Evolutionary conservation across 1,140 invertebrate species (phyloP), one percentile per base, ranked within the genome.

Genomic region (Drosophila lini): DNA sequence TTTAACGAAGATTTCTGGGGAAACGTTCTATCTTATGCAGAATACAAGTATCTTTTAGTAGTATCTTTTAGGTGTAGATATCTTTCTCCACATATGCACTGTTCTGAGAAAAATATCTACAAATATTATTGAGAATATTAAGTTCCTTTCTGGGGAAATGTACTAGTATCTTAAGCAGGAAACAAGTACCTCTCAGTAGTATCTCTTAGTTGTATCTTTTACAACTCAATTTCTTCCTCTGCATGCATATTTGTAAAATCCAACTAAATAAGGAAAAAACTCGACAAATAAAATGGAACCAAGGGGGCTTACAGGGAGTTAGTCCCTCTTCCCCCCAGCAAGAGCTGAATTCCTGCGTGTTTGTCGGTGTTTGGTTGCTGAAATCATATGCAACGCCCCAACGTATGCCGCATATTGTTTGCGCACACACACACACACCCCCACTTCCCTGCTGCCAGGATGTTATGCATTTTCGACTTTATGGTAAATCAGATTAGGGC

Each of bases 401-500:
- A 31, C 58, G 58, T 73, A 81, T 81, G 74, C 80, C 71, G 58
- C 60, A 74, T 58, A 67, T 63, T 78, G 75, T 70, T 59, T 53
- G 65, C 59, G 36, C 63, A 34, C 42, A n/a, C 58, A 15, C 36
- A 47, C 16, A 11, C 13, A 5, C 16, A 13, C 40, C 22, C 0
- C 25, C 22, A 4, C 15, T 3, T 1, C 28, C 32, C 38, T 22
- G 25, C 38, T 22, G 22, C 13, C 52, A 55, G 52, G 41, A 61
- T 76, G 65, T 81, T 81, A 71, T 81, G 61, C 75, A 76, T 71
- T 82, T 80, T 76, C 56, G 67, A 83, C 70, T 84, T 80, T 84
- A 84, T 85, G 67, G 73, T 85, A 84, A 85, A 84, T 84, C 81
- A 84, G 81, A 84, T 84, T 84, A 84, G 55, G 67, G 50, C 60